phyloP scores from a whole-genome alignment of 37 sponge, comb jelly and placozoan genomes.

The Hormiphora californensis region DNA sequence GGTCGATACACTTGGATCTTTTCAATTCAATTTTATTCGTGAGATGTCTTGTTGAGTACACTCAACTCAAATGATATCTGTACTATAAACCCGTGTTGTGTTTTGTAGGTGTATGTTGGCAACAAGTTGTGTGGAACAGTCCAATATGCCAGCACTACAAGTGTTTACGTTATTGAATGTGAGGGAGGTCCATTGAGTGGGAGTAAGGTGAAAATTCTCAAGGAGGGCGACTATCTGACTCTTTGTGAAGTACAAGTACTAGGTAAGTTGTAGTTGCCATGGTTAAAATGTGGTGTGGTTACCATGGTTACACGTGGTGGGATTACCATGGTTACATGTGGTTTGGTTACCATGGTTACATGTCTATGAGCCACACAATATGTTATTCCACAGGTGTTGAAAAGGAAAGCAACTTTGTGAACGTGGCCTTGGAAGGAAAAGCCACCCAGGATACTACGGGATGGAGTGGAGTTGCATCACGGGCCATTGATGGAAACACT shows the following conservation, averaged over 20 bases:
- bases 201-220: background rate
- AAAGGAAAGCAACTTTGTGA: background rate
- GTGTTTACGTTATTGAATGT: background rate
- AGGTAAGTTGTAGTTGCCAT: background rate
- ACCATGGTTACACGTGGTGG: background rate
- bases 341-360: background rate
- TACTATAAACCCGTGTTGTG: background rate
- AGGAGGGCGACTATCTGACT: background rate
- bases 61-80: background rate
- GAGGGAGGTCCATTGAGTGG: background rate
- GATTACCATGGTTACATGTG: background rate
- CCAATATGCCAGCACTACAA: background rate
- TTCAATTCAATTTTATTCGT: too few relatives aligned
- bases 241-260: constrained; percentile 1
- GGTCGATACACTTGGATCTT: too few relatives aligned
- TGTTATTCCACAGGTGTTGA: too few relatives aligned
- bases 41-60: background rate
- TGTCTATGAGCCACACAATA: too few relatives aligned
- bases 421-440: background rate
- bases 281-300: background rate
- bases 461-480: background rate
- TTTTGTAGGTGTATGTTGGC: background rate
- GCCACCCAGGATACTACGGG: background rate
- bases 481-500: constrained; percentile 19
- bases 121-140: background rate